Conservation (phyloP, 30 jellyfish, hydroid and myxozoan genomes). For the Aurelia aurita complex sp. Pacific region DNA sequence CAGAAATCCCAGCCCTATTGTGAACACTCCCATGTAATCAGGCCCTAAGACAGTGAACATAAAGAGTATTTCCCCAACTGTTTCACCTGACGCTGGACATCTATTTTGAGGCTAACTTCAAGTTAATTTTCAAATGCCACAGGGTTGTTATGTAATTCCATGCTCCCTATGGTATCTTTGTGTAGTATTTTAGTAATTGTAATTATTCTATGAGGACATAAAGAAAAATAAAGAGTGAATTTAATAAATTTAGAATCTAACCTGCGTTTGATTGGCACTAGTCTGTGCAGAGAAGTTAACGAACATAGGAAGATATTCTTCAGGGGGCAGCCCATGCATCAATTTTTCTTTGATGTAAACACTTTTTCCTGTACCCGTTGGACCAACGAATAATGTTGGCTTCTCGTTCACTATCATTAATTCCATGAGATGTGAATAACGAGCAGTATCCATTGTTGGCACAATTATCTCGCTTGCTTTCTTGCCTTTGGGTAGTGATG, state of each 20-base stretch:
- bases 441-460: constrained; percentile 99
- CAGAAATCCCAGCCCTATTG: too few relatives aligned
- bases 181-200: too few relatives aligned
- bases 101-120: too few relatives aligned
- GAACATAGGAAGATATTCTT: constrained; percentile 90
- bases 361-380: constrained; percentile 99
- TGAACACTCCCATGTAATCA: too few relatives aligned
- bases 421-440: constrained; percentile 92
- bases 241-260: not conserved
- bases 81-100: too few relatives aligned
- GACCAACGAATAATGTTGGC: constrained; percentile 95
- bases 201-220: too few relatives aligned
- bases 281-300: constrained; percentile 97
- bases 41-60: too few relatives aligned
- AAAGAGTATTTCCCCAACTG: too few relatives aligned
- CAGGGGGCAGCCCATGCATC: constrained; percentile 85
- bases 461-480: constrained; percentile 87
- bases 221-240: too few relatives aligned
- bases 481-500: constrained; percentile 85
- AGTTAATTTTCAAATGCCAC: too few relatives aligned
- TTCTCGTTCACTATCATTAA: constrained; percentile 69
- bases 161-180: too few relatives aligned
- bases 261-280: constrained; percentile 98
- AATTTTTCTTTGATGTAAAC: constrained; percentile 90
- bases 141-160: too few relatives aligned